Base-by-base conservation (phyloP, 2,113 vertebrate species). In the Amazona guildingii region DNA sequence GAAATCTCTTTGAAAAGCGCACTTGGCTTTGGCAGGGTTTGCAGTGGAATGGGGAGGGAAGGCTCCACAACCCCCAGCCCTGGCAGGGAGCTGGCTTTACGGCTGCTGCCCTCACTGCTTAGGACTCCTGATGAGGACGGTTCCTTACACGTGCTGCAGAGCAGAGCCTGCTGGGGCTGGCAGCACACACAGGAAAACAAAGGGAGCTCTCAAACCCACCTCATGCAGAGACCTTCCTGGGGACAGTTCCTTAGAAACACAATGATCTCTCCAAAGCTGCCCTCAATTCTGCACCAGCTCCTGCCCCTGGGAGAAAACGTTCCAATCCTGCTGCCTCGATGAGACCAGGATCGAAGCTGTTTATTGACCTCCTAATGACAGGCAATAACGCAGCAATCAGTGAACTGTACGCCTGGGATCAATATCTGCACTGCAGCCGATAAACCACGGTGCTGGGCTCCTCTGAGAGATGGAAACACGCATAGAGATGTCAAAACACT, bases 331-430 rank as follows among this genome's bases (percentile, higher is more conserved):
- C 59, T 1, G 1, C 59, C 43, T 88, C 6, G 0, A 67, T 61
- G 83, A n/a, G 91, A 48, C 14, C 46, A 18, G 55, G 61, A 87
- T 78, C 74, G 6, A 87, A 91, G 51, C 62, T 75, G 46, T 75
- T 89, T 82, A 92, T 92, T 87, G 94, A 89, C 61, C 74, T 49
- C 3, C 77, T 92, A 94, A 92, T 37, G 92, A 89, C 94, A 89
- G 33, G 61, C 43, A 89, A 94, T 94, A 89, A 87, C 17, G 69
- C 87, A 57, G 84, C 81, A 72, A 67, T 78, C 87, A 37, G 69
- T 37, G 77, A 87, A 10, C 51, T 25, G 13, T 10, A 25, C 2
- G 2, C 64, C 10, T 8, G 28, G 73, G 74, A 91, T 92, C 93
- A 17, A 16, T 75, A 51, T 16, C 54, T 70, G 73, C 15, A 27